Evolutionary conservation across 2,888 invertebrate genomes (phyloP).

Genomic region (Spilosoma lubricipeda): DNA sequence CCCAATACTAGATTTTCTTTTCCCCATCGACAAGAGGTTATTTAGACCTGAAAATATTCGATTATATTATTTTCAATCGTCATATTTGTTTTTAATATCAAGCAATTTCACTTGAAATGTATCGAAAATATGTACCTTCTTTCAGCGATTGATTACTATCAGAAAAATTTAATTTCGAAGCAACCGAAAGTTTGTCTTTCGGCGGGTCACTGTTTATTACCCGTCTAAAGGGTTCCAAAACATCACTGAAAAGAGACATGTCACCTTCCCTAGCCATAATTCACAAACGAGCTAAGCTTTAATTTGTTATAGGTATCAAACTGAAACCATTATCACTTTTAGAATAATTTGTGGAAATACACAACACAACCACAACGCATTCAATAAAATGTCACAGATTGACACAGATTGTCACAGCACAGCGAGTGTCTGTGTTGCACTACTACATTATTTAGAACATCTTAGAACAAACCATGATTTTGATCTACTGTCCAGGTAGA

Average conservation of each 20-base stretch:
- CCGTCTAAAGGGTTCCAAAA: conserved; percentile 80
- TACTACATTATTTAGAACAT: no score
- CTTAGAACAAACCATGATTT: no score
- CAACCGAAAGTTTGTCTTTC: conserved; percentile 79
- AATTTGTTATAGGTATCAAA: conserved; percentile 13
- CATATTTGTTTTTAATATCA: not conserved
- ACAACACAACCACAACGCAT: conserved; percentile 33
- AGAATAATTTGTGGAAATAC: conserved; percentile 20
- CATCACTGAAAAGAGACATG: conserved; percentile 80
- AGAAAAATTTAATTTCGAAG: conserved; percentile 79
- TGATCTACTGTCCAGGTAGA: no score
- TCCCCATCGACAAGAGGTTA: conserved; percentile 71
- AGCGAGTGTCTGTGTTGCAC: not conserved
- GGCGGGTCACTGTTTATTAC: conserved; percentile 81
- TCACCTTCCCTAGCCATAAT: conserved; percentile 80
- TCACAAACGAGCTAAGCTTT: not conserved
- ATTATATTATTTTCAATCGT: not conserved
- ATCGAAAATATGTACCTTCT: conserved; percentile 65
- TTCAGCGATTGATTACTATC: conserved; percentile 79
- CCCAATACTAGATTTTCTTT: conserved; percentile 75
- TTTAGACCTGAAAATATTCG: conserved; percentile 60
- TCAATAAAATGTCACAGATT: not conserved
- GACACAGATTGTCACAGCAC: not conserved
- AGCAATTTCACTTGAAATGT: not conserved
- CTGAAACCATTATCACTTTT: conserved; percentile 29